Evolutionary conservation across 2,113 vertebrate genomes (phyloP).

Genomic region (Python bivittatus): DNA sequence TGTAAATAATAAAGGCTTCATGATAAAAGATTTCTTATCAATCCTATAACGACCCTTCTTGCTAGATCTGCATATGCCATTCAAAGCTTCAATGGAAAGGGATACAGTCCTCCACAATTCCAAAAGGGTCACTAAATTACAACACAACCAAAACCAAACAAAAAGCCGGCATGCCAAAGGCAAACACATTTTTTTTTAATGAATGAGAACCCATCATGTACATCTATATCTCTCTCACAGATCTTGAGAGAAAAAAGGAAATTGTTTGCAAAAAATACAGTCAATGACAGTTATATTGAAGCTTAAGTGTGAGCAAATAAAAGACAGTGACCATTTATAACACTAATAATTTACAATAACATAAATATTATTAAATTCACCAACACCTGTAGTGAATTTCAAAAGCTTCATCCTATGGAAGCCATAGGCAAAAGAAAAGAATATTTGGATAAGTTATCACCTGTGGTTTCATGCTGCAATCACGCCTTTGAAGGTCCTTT

Average conservation of each 20-base stretch:
- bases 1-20: background rate
- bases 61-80: background rate
- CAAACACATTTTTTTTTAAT: background rate
- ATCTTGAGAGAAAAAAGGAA: background rate
- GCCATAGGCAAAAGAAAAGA: background rate
- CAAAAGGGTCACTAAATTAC: background rate
- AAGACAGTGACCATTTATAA: background rate
- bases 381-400: background rate
- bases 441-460: background rate
- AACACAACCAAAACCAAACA: background rate
- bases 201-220: background rate
- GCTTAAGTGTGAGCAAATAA: background rate
- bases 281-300: background rate
- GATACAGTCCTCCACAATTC: background rate
- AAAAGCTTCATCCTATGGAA: background rate
- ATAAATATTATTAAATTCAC: background rate
- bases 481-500: background rate
- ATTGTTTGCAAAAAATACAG: background rate
- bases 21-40: background rate
- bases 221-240: background rate
- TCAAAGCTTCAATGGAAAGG: background rate
- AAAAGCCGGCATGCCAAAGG: background rate
- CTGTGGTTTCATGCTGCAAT: background rate
- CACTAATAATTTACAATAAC: background rate
- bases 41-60: background rate